Evolutionary conservation across 2,113 vertebrate species (phyloP).

Genomic region (Motacilla alba): DNA sequence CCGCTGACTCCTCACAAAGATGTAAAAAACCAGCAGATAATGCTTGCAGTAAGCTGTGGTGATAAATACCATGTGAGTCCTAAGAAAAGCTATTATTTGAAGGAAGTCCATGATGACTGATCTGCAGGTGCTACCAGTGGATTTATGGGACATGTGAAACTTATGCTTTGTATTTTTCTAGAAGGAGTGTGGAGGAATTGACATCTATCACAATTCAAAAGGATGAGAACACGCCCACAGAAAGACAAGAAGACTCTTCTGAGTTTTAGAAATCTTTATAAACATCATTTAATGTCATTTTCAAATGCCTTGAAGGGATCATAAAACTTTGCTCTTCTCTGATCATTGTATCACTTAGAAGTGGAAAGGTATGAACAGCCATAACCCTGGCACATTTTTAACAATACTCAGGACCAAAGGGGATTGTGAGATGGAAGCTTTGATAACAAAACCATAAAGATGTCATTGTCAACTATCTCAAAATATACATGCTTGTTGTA

Average conservation of each 20-base stretch:
- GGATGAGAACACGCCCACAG: conserved; percentile 11
- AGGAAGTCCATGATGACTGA: not conserved
- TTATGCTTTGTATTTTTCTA: not conserved
- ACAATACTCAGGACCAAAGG: conserved; percentile 32
- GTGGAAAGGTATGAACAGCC: conserved; percentile 4
- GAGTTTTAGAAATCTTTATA: conserved; percentile 59
- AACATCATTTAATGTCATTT: conserved; percentile 51
- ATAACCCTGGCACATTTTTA: conserved; percentile 41
- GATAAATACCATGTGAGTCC: not conserved
- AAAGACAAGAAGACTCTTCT: conserved; percentile 33
- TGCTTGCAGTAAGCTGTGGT: not conserved
- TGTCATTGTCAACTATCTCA: conserved; percentile 45
- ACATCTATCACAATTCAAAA: conserved; percentile 18
- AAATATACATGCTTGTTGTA: conserved; percentile 46
- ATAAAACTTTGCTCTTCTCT: conserved; percentile 63
- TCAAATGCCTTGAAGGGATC: conserved; percentile 64
- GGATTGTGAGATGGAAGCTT: conserved; percentile 36
- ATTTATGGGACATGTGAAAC: conserved; percentile 1
- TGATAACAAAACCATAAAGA: conserved; percentile 66
- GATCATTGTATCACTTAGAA: conserved; percentile 38
- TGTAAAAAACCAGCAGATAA: not conserved
- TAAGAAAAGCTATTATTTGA: not conserved
- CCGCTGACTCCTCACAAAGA: not conserved
- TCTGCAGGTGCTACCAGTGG: not conserved
- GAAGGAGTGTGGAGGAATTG: not conserved